These are phyloP conservation scores for Micrasema longulum DNA, from an alignment of 1,140 invertebrate genomes.

Conservation along the genomic window DNA sequence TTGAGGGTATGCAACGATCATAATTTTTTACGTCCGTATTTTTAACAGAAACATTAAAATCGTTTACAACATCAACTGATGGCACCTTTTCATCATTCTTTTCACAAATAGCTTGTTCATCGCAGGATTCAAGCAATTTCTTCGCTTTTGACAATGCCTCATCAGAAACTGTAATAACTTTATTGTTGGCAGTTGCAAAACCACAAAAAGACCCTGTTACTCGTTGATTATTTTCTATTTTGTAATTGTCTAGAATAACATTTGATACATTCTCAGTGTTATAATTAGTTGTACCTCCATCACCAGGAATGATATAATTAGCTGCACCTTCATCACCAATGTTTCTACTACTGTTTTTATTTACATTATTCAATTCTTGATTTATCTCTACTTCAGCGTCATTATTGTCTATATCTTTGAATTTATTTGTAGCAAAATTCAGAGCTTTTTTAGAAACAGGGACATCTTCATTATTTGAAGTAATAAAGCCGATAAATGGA, in stretches of 20 bases:
- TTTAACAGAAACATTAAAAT: background rate
- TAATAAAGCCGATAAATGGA: background rate
- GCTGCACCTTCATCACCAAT: too few relatives aligned
- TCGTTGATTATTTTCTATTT: background rate
- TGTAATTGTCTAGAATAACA: background rate
- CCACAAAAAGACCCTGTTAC: background rate
- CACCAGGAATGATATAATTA: too few relatives aligned
- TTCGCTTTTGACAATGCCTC: constrained; percentile 55
- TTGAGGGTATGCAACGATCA: background rate
- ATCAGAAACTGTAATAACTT: constrained; percentile 55
- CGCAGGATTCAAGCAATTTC: constrained; percentile 49
- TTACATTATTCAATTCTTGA: too few relatives aligned
- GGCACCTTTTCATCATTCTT: background rate
- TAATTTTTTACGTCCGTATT: background rate
- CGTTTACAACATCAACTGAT: background rate
- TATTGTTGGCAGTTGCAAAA: constrained; percentile 56
- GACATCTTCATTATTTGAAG: background rate
- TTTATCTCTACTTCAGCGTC: too few relatives aligned
- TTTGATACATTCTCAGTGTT: background rate
- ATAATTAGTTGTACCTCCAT: background rate
- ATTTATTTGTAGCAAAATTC: background rate
- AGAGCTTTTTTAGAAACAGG: background rate
- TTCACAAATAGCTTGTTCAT: background rate
- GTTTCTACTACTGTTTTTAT: background rate
- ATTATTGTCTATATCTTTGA: constrained; percentile 27